Evolutionary conservation across 2,888 invertebrate species (phyloP), one percentile per base, ranked within the genome.

Genomic region (Macaria liturata): DNA sequence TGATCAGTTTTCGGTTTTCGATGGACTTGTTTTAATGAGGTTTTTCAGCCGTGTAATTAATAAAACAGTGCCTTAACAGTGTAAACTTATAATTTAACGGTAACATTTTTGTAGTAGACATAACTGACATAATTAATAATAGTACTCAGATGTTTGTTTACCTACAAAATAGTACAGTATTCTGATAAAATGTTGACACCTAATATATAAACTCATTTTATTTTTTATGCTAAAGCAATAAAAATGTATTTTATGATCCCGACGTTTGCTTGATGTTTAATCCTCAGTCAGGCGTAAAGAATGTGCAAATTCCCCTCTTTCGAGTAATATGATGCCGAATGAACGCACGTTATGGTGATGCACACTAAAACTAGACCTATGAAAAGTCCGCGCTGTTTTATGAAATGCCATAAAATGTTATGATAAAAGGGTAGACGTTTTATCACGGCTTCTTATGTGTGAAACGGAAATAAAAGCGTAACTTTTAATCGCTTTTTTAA

Each of bases 201-300:
- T 20, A 20, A 20, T 20, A 20, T 20, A 2, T 20, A 1, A 20
- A 1, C 1, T 20, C 20, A 20, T 20, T 20, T 20, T 20, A 20
- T 20, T 20, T 20, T 2, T 20, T 20, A 20, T 20, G 2, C 20
- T 20, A 20, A 20, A 20, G 20, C 20, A 20, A 20, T 20, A 20
- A 1, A 20, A 20, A 20, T 20, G 5, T 44, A 43, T 62, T 63
- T 63, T 53, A 62, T 56, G 59, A 55, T 59, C 49, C 45, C 37
- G 47, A 48, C 60, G 55, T 50, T 20, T 20, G 1, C 20, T 20
- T 20, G 20, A 60, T 55, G 51, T 31, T 46, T 62, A 62, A 57
- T 46, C 39, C 51, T 48, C 31, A 34, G 61, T 56, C 62, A 56
- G 49, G 59, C 59, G 54, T 65, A 62, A 64, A 64, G 56, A 64